phyloP scores from a whole-genome alignment of 64 coral and sea anemone genomes.

The Pocillopora verrucosa region DNA sequence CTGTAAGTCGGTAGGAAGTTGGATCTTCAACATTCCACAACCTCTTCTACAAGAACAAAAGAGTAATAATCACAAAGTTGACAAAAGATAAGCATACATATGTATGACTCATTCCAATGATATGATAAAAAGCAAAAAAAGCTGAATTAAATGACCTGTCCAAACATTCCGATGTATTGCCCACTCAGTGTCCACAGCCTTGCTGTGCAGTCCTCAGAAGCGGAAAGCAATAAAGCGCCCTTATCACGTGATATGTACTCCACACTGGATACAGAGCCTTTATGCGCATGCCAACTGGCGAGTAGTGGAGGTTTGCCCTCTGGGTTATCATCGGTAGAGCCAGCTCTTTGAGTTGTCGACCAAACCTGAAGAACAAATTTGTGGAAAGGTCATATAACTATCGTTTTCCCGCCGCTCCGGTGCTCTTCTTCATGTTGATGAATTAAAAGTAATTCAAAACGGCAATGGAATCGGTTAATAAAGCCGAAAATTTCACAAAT shows the following conservation, averaged over 20 bases:
- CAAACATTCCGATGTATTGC: constrained; percentile 90
- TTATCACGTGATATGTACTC: constrained; percentile 61
- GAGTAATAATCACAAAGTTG: neutral
- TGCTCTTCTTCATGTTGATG: no score
- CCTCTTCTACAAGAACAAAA: constrained; percentile 57
- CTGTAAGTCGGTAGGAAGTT: constrained; percentile 46
- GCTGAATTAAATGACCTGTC: constrained; percentile 59
- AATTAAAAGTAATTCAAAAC: neutral
- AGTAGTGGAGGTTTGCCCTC: constrained; percentile 69
- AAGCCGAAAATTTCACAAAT: neutral
- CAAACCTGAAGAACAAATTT: constrained; percentile 47
- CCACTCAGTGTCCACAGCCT: constrained; percentile 81
- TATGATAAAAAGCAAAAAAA: no score
- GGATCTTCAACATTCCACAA: constrained; percentile 78
- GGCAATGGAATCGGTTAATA: neutral
- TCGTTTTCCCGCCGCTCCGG: neutral
- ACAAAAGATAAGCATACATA: neutral
- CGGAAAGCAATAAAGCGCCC: constrained; percentile 67
- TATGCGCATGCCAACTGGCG: constrained; percentile 76
- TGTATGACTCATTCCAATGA: no score
- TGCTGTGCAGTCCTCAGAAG: constrained; percentile 86
- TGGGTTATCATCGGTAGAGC: constrained; percentile 41
- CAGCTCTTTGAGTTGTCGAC: constrained; percentile 72
- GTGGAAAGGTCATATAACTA: no score
- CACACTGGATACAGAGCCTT: constrained; percentile 65